Base-by-base conservation (phyloP, 1,140 invertebrate genomes). In the Drosophila nasuta region DNA sequence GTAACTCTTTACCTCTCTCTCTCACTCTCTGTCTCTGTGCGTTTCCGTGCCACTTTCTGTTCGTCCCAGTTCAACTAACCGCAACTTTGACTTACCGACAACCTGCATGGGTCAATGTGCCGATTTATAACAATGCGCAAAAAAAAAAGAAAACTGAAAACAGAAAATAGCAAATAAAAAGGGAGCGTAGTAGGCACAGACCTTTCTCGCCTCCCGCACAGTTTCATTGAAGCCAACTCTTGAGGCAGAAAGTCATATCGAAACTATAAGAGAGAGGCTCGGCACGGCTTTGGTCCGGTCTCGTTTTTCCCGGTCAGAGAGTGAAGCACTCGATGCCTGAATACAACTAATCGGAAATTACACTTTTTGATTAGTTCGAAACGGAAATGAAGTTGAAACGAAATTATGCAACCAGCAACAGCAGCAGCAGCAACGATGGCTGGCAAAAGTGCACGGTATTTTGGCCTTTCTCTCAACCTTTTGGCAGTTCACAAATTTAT, bases 341-440 rank as follows among this genome's bases (percentile, higher is more conserved):
- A 90, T 83, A 89, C 81, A 80, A 89, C 87, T 90, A 91, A 87
- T 90, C 86, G 86, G 86, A 90, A 90, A 90, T 90, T 90, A 90
- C 86, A 90, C 86, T 90, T 90, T 90, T 90, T 90, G 86, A 90
- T 90, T 90, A 90, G 86, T 90, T 90, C 79, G 81, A 82, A 90
- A 86, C 87, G 86, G 86, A 90, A 90, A 90, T 90, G 86, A 91
- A 90, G 79, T 75, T 79, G 82, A 90, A 90, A 90, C 82, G 86
- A 90, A 90, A 90, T 89, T 89, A 89, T 89, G 79, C 86, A 90
- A 54, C 30, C 54, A 59, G 33, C 38, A 43, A 46, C 58, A 33
- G 46, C 45, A 43, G 48, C 38, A 46, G 30, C 64, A 35, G 46
- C 46, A 45, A 49, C 20, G 51, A 43, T 28, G 20, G 51, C 33